A percentile compares a stretch with the other conserved stretches of the same genome.
phyloP scores from a whole-genome alignment of 1,140 invertebrate species.

The Ctenoplectra terminalis region DNA sequence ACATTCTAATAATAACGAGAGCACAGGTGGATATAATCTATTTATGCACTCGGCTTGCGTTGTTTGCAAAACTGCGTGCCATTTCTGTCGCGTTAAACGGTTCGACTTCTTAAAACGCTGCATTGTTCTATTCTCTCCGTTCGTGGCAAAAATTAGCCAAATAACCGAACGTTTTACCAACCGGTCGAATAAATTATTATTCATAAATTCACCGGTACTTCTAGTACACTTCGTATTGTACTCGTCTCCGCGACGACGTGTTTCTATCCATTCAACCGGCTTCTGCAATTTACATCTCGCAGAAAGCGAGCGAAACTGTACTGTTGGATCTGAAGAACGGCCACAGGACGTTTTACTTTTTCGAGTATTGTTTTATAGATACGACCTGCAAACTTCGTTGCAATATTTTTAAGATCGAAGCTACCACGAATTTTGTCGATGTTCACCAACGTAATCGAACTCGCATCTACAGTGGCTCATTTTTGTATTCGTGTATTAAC shows the following conservation, averaged over 20 bases:
- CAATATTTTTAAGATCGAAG: no score
- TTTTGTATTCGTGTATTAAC: no score
- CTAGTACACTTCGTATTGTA: not conserved
- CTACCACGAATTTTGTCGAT: no score
- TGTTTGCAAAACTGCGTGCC: slow-evolving; percentile 63
- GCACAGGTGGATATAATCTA: slow-evolving; percentile 43
- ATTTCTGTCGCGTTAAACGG: slow-evolving; percentile 51
- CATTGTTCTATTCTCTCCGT: not conserved
- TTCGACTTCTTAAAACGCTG: not conserved
- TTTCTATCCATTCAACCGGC: slow-evolving; percentile 4
- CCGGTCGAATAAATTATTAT: slow-evolving; percentile 1
- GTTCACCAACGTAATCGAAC: no score
- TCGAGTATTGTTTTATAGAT: no score
- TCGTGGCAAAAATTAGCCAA: slow-evolving; percentile 21
- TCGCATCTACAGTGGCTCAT: no score
- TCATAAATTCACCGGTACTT: slow-evolving; percentile 24
- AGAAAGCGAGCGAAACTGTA: slow-evolving; percentile 6
- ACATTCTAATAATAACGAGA: slow-evolving; percentile 29
- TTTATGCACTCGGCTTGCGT: slow-evolving; percentile 52
- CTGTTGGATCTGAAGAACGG: no score
- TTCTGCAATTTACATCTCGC: slow-evolving; percentile 1
- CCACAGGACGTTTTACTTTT: no score
- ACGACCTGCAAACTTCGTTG: no score
- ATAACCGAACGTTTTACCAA: not conserved
- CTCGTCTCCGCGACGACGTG: not conserved